Conservation (phyloP, 2,797 vertebrate genomes). For the Pseudotriccus pelzelni region DNA sequence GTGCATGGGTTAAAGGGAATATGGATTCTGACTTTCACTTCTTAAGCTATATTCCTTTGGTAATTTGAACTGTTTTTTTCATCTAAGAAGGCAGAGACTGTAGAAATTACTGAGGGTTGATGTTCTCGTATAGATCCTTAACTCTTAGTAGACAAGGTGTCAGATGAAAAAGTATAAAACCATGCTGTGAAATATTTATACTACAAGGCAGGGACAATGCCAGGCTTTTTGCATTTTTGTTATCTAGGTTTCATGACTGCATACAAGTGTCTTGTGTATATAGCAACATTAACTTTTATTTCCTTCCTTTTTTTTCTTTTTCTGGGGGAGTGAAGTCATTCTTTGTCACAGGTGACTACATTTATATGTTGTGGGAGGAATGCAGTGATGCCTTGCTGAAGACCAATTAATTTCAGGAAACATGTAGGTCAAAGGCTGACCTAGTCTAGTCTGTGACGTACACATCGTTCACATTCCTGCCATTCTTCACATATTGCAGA, state of each 20-base stretch:
- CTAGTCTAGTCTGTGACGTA: background rate
- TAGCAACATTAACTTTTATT: background rate
- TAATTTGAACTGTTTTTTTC: background rate
- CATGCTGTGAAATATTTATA: background rate
- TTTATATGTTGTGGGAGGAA: background rate
- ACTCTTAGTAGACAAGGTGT: background rate
- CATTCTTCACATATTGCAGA: background rate
- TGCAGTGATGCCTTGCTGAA: background rate
- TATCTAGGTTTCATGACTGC: background rate
- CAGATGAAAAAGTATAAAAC: background rate
- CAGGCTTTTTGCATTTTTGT: background rate
- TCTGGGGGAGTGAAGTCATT: background rate
- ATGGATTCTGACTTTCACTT: background rate
- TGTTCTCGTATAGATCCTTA: background rate
- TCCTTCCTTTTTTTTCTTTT: background rate
- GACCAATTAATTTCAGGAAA: background rate
- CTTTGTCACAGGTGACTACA: background rate
- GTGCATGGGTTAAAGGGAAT: rapidly evolving
- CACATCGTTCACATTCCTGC: background rate
- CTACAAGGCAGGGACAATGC: background rate
- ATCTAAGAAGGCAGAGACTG: background rate
- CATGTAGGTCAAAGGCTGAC: background rate
- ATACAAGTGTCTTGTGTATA: background rate
- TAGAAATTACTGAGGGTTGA: background rate
- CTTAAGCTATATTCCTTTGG: background rate